phyloP scores from a whole-genome alignment of 1,140 invertebrate species.

The Ceratoteleas bidentatus region DNA sequence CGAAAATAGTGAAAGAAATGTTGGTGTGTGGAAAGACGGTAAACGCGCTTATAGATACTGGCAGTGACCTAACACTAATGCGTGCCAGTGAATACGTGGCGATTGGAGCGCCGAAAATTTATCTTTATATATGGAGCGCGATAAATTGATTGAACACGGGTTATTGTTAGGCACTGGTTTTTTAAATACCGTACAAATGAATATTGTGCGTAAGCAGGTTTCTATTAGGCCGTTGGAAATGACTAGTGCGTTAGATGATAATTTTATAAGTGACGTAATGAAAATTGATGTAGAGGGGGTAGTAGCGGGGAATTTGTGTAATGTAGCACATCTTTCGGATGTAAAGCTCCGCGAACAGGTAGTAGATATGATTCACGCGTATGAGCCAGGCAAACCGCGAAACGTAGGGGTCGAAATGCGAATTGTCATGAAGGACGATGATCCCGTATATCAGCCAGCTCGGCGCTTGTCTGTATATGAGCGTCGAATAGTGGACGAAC shows the following conservation, averaged over 20 bases:
- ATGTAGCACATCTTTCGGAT: too few relatives aligned
- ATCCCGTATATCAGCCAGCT: slow-evolving; percentile 5
- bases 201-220: not conserved
- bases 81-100: not conserved
- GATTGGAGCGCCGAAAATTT: not conserved
- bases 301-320: not conserved
- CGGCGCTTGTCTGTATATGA: slow-evolving; percentile 1
- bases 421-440: slow-evolving; percentile 4
- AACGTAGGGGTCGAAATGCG: not conserved
- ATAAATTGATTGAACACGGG: too few relatives aligned
- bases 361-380: not conserved
- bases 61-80: not conserved
- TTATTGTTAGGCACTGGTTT: not conserved
- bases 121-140: too few relatives aligned
- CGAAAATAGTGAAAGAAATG: not conserved
- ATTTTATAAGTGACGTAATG: not conserved
- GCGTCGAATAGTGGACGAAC: not conserved
- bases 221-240: not conserved
- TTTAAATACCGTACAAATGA: not conserved
- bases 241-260: not conserved
- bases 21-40: not conserved
- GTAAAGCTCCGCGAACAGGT: not conserved
- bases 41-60: not conserved
- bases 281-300: slow-evolving; percentile 1
- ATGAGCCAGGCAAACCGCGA: not conserved